These are phyloP conservation scores for Salmo trutta DNA, from an alignment of 2,797 vertebrate genomes.

Conservation along the genomic window DNA sequence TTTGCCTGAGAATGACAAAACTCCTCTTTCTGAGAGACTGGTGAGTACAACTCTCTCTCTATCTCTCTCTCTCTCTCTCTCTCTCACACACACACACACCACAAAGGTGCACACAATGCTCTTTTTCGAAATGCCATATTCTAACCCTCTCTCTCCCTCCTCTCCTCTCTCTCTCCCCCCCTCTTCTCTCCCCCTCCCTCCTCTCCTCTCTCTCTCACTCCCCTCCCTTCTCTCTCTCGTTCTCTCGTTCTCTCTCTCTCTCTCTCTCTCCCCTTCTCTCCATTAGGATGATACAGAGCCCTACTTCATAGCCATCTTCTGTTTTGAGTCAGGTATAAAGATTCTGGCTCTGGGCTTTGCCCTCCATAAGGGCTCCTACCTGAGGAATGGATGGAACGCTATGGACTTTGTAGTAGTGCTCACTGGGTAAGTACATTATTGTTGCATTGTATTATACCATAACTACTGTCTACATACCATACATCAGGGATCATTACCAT, in stretches of 20 bases:
- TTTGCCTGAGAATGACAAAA: constrained; percentile 93
- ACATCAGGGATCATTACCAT: too few relatives aligned
- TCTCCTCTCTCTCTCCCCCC: neutral
- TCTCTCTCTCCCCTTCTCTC: neutral
- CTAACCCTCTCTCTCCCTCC: neutral
- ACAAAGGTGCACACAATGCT: neutral
- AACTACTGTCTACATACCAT: too few relatives aligned
- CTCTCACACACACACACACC: neutral
- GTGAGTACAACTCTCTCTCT: constrained; percentile 69
- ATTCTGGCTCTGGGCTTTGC: constrained; percentile 92
- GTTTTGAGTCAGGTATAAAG: constrained; percentile 94
- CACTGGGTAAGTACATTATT: constrained; percentile 81
- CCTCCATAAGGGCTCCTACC: constrained; percentile 92
- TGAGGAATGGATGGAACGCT: constrained; percentile 93
- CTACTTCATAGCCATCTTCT: constrained; percentile 96
- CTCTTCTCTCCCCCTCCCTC: neutral
- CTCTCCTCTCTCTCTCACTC: neutral
- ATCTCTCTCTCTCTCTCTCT: too few relatives aligned
- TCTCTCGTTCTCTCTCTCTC: neutral
- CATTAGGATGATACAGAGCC: constrained; percentile 90
- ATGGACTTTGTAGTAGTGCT: constrained; percentile 96
- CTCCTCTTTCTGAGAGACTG: constrained; percentile 92
- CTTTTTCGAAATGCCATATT: neutral
- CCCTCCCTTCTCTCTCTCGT: too few relatives aligned
- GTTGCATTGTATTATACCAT: too few relatives aligned